Evolutionary conservation across 92 coral and sea anemone genomes (phyloP).

Genomic region (Zoanthus sociatus): DNA sequence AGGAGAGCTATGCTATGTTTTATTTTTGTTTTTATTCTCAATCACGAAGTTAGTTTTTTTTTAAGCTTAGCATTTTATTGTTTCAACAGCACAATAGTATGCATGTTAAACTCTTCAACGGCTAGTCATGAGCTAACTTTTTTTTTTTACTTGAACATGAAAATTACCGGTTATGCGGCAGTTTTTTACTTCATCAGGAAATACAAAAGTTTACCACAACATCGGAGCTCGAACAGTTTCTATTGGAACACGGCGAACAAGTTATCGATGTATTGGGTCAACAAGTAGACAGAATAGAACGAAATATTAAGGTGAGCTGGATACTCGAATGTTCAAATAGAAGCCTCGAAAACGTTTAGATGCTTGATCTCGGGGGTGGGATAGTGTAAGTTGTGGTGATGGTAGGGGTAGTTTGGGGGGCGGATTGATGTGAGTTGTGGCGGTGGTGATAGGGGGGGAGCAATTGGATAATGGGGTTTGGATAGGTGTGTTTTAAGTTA

Average conservation of each 20-base stretch:
- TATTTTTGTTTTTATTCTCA: not conserved
- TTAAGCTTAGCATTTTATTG: not conserved
- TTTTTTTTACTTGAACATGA: no score
- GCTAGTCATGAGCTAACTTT: no score
- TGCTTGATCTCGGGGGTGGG: no score
- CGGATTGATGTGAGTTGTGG: no score
- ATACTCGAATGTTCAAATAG: no score
- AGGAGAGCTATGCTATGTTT: not conserved
- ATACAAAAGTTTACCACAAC: slow-evolving; percentile 89
- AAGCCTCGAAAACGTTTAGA: no score
- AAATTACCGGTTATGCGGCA: not conserved
- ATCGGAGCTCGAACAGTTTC: slow-evolving; percentile 87
- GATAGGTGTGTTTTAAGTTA: no score
- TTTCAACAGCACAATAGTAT: not conserved
- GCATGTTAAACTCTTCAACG: no score
- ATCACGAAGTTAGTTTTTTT: not conserved
- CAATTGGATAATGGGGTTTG: no score
- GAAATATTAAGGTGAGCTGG: slow-evolving; percentile 86
- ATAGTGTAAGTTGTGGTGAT: no score
- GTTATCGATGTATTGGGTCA: slow-evolving; percentile 95
- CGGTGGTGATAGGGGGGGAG: no score
- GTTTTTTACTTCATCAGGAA: slow-evolving; percentile 65
- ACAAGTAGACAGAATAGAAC: slow-evolving; percentile 96
- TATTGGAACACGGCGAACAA: slow-evolving; percentile 98
- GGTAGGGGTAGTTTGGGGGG: no score